Base-by-base conservation (phyloP, 2,113 vertebrate genomes). In the Brachionichthys hirsutus region DNA sequence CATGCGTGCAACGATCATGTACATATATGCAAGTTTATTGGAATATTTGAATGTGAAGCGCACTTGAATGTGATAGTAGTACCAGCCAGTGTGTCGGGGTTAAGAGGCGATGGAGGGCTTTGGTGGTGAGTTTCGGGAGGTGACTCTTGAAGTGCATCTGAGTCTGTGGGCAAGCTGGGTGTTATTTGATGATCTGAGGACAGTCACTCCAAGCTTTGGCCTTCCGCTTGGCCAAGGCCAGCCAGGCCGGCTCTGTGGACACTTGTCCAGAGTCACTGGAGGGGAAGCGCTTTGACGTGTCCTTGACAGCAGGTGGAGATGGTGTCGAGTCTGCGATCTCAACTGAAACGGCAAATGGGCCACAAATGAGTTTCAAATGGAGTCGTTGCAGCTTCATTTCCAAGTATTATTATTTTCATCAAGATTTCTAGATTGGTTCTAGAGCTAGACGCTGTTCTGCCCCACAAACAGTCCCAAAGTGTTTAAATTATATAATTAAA, bases 141-240 rank as follows among this genome's bases (percentile, higher is more conserved):
- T 30, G 24, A 30, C 24, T 30, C 24, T 44, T 10, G 0, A 0
- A 17, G 55, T 52, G 10, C 17, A 13, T 43, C 55, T 38, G 38
- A 65, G 62, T 78, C 70, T 6, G 36, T 75, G 81, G 83, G 76
- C 71, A 66, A 43, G 68, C 62, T 40, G 54, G 30, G 19, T 43
- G 40, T 92, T 95, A 99, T 92, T 99, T 99, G 84, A 99, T 99
- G 78, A 99, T 98, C 87, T 99, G 97, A 22, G 97, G 97, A 82
- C 96, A 98, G 92, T 99, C 97, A 67, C 96, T 99, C 97, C 97
- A 99, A 68, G 97, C 97, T 91, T 98, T 99, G 70, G 97, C 96
- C 94, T 99, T 99, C 73, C 97, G 91, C 82, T 99, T 99, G 86
- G 97, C 97, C 79, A 99, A 85, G 0, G 97, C 97, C 69, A 99